Evolutionary conservation across 1,140 invertebrate species (phyloP), one percentile per base, ranked within the genome.

Genomic region (Myzus persicae): DNA sequence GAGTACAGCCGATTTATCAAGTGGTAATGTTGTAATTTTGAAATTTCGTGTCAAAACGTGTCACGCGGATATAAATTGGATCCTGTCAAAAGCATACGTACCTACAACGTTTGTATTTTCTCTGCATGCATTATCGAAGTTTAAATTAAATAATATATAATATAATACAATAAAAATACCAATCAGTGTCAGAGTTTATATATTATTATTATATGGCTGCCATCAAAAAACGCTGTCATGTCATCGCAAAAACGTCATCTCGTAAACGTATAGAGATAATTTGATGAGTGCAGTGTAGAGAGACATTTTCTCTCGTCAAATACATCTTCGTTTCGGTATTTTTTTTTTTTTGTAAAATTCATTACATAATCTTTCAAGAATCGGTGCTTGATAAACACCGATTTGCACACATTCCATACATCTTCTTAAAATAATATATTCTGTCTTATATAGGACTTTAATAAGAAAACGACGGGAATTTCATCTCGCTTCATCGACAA

Each of bases 91-190:
- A 76, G 14, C n/a, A 18, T 76, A 76, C 59, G 14, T 76, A 18
- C 31, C 48, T n/a, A 76, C 31, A 14, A 44, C 22, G 48, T 22
- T 51, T 51, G 20, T 51, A 51, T 76, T 76, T 18, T 4, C 59
- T n/a, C n/a, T 18, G 31, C 59, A 20, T n/a, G 14, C n/a, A 31
- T 76, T 76, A n/a, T 14, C 59, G 14, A 76, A 76, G 59, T 76
- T 76, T 76, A 76, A 76, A 76, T 76, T 76, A n/a, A 76, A 54
- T 18, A 76, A n/a, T 67, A n/a, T 76, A 76, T 76, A 26, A 4
- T 54, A 76, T n/a, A 76, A 76, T 76, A 76, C 59, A n/a, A n/a
- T 67, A 67, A 67, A 67, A 67, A 67, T n/a, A 76, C 59, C 59
- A n/a, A 76, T n/a, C 24, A n/a, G 31, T 76, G 31, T 76, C 24